phyloP scores from a whole-genome alignment of 2,888 invertebrate genomes.

The Meteorus colon region DNA sequence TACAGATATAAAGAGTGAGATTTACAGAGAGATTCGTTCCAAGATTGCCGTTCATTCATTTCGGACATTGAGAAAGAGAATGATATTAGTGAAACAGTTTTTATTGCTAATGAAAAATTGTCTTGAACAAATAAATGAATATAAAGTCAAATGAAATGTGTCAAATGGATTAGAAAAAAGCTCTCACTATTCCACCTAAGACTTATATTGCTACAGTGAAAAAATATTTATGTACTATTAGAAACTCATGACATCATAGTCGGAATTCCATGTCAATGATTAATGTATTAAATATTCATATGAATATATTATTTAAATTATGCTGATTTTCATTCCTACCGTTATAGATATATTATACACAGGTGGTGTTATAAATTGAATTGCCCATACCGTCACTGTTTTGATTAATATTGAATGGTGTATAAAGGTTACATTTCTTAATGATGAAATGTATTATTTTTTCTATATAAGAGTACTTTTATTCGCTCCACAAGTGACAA shows the following conservation, averaged over 20 bases:
- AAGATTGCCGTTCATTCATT: no score
- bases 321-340: conserved; percentile 7
- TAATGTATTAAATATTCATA: conserved; percentile 3
- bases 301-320: conserved; percentile 8
- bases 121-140: no score
- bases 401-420: conserved; percentile 9
- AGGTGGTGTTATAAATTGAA: conserved; percentile 6
- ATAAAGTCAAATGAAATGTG: no score
- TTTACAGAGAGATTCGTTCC: no score
- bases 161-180: no score
- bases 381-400: neutral
- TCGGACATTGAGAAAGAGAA: no score
- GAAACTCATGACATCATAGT: neutral
- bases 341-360: conserved; percentile 1
- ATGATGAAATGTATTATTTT: neutral
- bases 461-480: no score
- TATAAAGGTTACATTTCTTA: neutral
- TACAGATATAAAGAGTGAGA: no score
- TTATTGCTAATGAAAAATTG: no score
- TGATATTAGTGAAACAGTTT: no score
- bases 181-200: no score
- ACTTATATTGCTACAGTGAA: neutral
- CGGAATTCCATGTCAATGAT: neutral
- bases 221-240: neutral
- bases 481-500: no score